phyloP scores from a whole-genome alignment of 2,797 vertebrate genomes.

The Neosilurus hyrtlii region DNA sequence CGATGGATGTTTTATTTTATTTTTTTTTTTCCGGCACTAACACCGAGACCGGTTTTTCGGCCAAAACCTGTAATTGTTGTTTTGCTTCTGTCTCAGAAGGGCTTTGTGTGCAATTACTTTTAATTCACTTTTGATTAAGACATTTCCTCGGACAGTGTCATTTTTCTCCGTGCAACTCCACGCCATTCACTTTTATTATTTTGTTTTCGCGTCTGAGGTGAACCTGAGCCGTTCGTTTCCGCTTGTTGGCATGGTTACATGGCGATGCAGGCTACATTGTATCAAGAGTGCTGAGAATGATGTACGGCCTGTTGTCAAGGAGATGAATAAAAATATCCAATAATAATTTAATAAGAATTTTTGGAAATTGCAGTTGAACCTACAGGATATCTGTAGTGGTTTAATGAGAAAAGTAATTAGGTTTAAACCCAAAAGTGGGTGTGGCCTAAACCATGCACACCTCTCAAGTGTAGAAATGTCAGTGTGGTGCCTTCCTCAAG shows the following conservation, averaged over 20 bases:
- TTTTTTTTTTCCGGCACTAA: neutral
- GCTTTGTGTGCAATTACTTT: neutral
- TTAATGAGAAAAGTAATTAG: neutral
- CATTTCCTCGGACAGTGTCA: neutral
- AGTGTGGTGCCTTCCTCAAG: neutral
- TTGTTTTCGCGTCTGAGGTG: neutral
- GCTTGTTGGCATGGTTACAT: neutral
- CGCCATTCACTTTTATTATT: neutral
- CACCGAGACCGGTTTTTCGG: neutral
- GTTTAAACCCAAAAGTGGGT: neutral
- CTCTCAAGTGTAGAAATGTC: too few species aligned
- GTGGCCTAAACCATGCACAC: neutral
- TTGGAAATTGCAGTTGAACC: too few species aligned
- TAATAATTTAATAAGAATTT: neutral
- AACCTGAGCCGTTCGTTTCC: neutral
- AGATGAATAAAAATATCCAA: neutral
- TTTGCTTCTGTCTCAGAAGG: neutral
- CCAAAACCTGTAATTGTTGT: neutral
- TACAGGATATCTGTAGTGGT: neutral
- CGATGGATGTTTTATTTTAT: too few species aligned
- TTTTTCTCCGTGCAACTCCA: neutral
- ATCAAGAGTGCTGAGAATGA: too few species aligned
- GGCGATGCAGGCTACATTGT: neutral
- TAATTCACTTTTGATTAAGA: slow-evolving; percentile 3
- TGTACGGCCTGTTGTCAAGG: neutral